These are phyloP conservation scores for Lacanobia oleracea DNA, from an alignment of 2,888 invertebrate genomes.

Conservation along the genomic window DNA sequence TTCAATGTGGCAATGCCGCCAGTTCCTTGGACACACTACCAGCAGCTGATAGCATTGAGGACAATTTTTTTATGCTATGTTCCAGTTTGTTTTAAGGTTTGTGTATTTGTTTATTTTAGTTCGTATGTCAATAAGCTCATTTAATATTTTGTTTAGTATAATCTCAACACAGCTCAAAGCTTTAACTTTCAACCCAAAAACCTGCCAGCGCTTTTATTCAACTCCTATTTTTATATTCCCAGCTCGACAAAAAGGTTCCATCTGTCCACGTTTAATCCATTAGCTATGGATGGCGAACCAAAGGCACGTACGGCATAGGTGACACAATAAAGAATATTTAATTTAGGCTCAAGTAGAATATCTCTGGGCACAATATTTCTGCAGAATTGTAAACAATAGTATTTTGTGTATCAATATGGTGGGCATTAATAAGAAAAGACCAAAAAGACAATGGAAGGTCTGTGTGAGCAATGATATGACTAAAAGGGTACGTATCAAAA, in stretches of 20 bases:
- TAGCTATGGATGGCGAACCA: conserved; percentile 17
- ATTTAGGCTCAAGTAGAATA: conserved; percentile 5
- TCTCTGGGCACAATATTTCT: not conserved
- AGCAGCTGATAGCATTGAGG: too few relatives aligned
- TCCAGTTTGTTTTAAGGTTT: too few relatives aligned
- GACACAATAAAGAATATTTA: conserved; percentile 25
- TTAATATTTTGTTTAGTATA: not conserved
- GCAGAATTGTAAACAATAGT: not conserved
- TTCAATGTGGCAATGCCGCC: too few relatives aligned
- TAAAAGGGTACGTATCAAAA: too few relatives aligned
- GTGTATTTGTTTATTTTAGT: too few relatives aligned
- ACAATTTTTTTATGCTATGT: too few relatives aligned
- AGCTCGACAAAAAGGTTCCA: conserved; percentile 26
- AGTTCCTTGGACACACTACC: too few relatives aligned
- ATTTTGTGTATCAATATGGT: not conserved
- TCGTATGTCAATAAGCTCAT: too few relatives aligned
- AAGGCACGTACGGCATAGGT: conserved; percentile 11
- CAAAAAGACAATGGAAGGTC: too few relatives aligned
- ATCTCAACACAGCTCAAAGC: not conserved
- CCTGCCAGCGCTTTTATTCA: conserved; percentile 11
- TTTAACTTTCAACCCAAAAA: not conserved
- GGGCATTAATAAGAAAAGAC: not conserved
- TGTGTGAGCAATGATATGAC: too few relatives aligned
- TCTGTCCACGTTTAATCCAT: conserved; percentile 47
- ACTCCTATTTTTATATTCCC: conserved; percentile 18